These are phyloP conservation scores for Dendrocincla tyrannina DNA, from an alignment of 2,797 vertebrate species.

Conservation along the genomic window DNA sequence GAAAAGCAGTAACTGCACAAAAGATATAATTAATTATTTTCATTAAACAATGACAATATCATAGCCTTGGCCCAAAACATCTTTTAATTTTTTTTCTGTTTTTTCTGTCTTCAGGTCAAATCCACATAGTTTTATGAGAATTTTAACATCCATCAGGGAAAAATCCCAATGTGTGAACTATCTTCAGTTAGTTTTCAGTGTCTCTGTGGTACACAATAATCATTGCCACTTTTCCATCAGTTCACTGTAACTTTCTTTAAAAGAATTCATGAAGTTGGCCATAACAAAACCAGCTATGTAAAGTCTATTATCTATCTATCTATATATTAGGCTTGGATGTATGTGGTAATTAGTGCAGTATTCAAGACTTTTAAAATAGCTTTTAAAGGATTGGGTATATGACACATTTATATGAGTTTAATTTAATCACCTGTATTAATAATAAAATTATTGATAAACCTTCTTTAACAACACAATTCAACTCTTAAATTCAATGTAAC, in stretches of 20 bases:
- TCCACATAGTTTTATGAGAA: background rate
- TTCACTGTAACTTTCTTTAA: background rate
- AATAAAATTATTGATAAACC: background rate
- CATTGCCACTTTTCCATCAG: background rate
- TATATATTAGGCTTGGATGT: background rate
- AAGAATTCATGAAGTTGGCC: background rate
- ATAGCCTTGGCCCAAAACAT: background rate
- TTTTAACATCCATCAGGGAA: background rate
- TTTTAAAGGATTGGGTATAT: background rate
- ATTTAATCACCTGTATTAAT: background rate
- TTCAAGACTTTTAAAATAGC: background rate
- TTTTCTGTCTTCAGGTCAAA: background rate
- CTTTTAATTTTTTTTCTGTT: no score
- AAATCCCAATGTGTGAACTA: background rate
- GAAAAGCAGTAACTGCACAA: background rate
- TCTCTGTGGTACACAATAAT: background rate
- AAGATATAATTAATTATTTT: background rate
- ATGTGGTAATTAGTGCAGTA: background rate
- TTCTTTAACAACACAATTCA: background rate
- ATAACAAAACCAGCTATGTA: background rate
- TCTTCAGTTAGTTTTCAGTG: background rate
- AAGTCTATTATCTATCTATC: background rate
- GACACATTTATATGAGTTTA: background rate
- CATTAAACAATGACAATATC: background rate
- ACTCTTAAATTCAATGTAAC: background rate